These are phyloP conservation scores for Spodoptera picta DNA, from an alignment of 2,888 invertebrate species.

Conservation along the genomic window DNA sequence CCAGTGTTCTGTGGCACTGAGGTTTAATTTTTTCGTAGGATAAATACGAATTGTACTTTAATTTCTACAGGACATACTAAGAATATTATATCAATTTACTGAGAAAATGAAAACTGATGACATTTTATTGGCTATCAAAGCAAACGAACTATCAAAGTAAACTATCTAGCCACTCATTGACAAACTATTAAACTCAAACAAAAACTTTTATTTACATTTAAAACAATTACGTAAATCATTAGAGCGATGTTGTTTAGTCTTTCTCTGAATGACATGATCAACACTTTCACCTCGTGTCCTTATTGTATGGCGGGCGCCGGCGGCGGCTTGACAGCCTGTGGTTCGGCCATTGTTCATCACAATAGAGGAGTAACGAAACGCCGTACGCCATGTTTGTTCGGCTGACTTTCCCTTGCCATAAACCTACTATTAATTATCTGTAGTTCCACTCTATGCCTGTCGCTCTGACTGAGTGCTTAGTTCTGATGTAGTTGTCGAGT, in stretches of 20 bases:
- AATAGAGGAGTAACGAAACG: conserved; percentile 70
- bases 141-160: too few relatives aligned
- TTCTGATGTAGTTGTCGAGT: conserved; percentile 10
- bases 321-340: conserved; percentile 62
- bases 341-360: conserved; percentile 71
- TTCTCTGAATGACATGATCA: conserved; percentile 40
- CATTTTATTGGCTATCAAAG: too few relatives aligned
- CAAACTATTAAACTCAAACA: background rate
- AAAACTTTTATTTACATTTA: conserved; percentile 20
- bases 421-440: conserved; percentile 54
- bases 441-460: conserved; percentile 37
- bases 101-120: too few relatives aligned
- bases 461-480: conserved; percentile 21
- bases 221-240: conserved; percentile 37
- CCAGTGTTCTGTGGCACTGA: too few relatives aligned
- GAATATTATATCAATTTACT: too few relatives aligned
- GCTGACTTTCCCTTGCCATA: conserved; percentile 65
- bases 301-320: conserved; percentile 39
- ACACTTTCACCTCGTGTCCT: conserved; percentile 67
- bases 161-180: background rate
- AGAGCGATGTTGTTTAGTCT: conserved; percentile 21
- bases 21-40: background rate
- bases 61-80: too few relatives aligned
- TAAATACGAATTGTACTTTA: background rate
- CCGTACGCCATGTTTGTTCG: conserved; percentile 65